These are phyloP conservation scores for Morpho deidamia DNA, from an alignment of 2,888 invertebrate species.

Conservation along the genomic window DNA sequence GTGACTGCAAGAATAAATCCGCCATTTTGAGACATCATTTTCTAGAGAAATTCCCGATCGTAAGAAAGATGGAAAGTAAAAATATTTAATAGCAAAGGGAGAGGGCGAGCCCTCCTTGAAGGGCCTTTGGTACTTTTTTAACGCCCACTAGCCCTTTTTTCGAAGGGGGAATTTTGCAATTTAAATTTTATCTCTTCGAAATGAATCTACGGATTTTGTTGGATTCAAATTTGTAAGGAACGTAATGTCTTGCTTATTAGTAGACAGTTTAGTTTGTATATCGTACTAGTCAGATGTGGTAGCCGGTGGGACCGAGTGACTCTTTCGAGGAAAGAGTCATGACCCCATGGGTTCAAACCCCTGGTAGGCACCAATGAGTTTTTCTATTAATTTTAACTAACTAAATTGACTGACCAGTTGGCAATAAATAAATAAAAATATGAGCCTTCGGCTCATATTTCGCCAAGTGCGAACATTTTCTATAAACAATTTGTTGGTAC, in stretches of 20 bases:
- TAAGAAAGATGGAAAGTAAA: slow-evolving; percentile 52
- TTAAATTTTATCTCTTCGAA: slow-evolving; percentile 71
- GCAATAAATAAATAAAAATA: too few relatives aligned
- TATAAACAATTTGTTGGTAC: too few relatives aligned
- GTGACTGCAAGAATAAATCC: slow-evolving; percentile 9
- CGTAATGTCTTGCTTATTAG: not conserved
- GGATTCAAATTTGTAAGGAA: slow-evolving; percentile 34
- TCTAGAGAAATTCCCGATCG: slow-evolving; percentile 38
- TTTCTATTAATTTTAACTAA: too few relatives aligned
- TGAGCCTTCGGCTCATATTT: too few relatives aligned
- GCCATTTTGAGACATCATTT: slow-evolving; percentile 15
- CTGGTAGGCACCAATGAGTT: too few relatives aligned
- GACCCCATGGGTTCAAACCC: too few relatives aligned
- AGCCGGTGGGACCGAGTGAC: too few relatives aligned
- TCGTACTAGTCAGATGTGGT: too few relatives aligned
- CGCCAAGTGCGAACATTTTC: too few relatives aligned
- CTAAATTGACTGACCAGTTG: too few relatives aligned
- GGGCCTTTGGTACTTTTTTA: slow-evolving; percentile 53
- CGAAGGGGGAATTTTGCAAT: slow-evolving; percentile 65
- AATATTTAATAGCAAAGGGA: slow-evolving; percentile 49
- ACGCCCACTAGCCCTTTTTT: slow-evolving; percentile 69
- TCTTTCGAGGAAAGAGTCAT: too few relatives aligned
- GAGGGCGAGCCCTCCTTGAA: slow-evolving; percentile 30
- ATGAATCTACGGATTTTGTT: slow-evolving; percentile 49
- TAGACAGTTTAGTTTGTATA: too few relatives aligned